Evolutionary conservation across 2,888 invertebrate species (phyloP), one percentile per base, ranked within the genome.

Genomic region (Tiliacea citrago): DNA sequence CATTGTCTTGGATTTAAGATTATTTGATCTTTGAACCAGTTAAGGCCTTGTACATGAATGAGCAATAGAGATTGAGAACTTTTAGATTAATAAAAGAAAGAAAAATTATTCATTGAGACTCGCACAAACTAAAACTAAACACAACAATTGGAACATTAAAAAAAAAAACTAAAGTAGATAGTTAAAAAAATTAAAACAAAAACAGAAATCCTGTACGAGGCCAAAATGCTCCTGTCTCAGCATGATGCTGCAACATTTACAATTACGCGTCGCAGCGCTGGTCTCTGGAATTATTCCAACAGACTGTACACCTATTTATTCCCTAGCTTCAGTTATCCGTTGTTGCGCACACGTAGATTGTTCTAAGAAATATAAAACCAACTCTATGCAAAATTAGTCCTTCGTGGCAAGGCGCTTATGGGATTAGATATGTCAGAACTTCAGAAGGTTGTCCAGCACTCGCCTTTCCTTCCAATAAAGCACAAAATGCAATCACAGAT

Each of bases 1-100:
- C n/a, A 63, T 61, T 73, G 35, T 79, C 57, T 62, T 78, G 71
- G 57, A 58, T 60, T 66, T 45, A 9, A 60, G 53, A 79, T 21
- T 66, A 60, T 77, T 79, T 70, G 62, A 62, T 77, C 57, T 77
- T 78, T 51, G 13, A 45, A n/a, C 18, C 35, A 7, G 55, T 0
- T 16, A 55, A 55, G 16, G 24, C 24, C 24, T 10, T n/a, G 9
- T 10, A 42, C 18, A 29, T 8, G 13, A 57, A 18, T 29, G 49
- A 29, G 21, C 21, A 55, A 53, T 61, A 21, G 29, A 9, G 2
- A 18, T 24, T 10, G 0, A 60, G 24, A 75, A 39, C 16, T 58
- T 65, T 1, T 51, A 67, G 10, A 45, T 58, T 66, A 39, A 29
- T 29, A 29, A 29, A 29, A 29, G 29, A 29, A 29, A 29, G 29